Evolutionary conservation across 2,888 invertebrate genomes (phyloP), one percentile per base, ranked within the genome.

Genomic region (Onchidella celtica): DNA sequence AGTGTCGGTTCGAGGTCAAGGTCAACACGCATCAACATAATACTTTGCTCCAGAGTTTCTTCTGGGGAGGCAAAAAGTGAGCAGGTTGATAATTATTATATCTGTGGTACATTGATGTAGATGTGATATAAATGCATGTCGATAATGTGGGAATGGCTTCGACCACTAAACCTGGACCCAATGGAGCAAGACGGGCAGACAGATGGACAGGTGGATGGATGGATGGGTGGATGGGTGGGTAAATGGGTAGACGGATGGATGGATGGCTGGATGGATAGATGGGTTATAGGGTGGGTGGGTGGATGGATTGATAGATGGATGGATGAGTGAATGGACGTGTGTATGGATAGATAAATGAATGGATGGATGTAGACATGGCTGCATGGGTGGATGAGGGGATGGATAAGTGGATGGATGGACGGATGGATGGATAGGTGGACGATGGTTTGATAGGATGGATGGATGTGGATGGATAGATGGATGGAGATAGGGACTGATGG

Each of bases 1-100:
- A 75, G 9, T 89, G 88, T 79, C 82, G 83, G 57, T 89, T 88
- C 78, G 83, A 86, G 29, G 82, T 89, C 59, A 83, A 78, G 34
- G 83, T 86, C 70, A 79, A 63, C 47, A 85, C 83, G n/a, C 79
- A 81, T 29, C 79, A 76, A 14, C 84, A 84, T 32, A 84, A 83
- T 63, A 79, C 74, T 21, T 70, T 86, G 59, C 74, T 86, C 65
- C 81, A 84, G 77, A 81, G 77, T 27, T 86, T 86, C 83, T 86
- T 86, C 73, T 80, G 84, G 79, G 77, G 75, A 3, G 66, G 70
- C 32, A 74, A 63, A 24, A 69, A 72, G 84, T 83, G 32, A 24
- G 68, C n/a, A n/a, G n/a, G n/a, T n/a, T n/a, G n/a, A n/a, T n/a
- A n/a, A n/a, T n/a, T n/a, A n/a, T n/a, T n/a, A n/a, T n/a, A n/a